Conservation (phyloP, 23 tunicate genomes). For the Trididemnum clinides region DNA sequence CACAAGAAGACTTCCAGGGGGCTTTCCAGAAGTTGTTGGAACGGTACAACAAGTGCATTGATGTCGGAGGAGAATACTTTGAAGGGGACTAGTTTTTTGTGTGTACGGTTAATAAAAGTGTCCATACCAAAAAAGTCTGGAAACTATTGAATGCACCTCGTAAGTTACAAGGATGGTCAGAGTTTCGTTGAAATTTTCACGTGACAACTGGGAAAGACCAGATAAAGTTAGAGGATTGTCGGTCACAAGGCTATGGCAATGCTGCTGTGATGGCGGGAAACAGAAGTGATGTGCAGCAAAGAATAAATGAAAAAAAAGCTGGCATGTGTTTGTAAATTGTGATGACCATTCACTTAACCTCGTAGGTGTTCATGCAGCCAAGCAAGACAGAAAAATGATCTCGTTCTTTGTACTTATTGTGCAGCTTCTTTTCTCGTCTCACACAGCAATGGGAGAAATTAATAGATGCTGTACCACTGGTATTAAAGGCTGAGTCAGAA, state of each 20-base stretch:
- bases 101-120: too few species aligned
- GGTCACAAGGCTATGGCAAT: not conserved
- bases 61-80: too few species aligned
- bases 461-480: not conserved
- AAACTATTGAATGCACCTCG: too few species aligned
- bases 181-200: not conserved
- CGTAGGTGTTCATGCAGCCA: not conserved
- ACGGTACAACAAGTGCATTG: too few species aligned
- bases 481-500: slow-evolving; percentile 12
- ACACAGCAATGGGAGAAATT: not conserved
- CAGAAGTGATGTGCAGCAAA: not conserved
- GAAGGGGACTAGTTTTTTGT: too few species aligned
- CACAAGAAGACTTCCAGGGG: too few species aligned
- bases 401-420: not conserved
- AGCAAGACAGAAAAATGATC: not conserved
- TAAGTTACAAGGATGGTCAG: too few species aligned
- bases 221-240: not conserved
- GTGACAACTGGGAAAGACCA: not conserved
- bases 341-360: not conserved
- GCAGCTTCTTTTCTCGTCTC: not conserved
- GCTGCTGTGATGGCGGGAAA: too few species aligned
- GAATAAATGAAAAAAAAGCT: not conserved
- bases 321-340: not conserved
- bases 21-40: too few species aligned
- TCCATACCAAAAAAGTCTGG: too few species aligned